A percentile compares a stretch with the other conserved stretches of the same genome.
Evolutionary conservation across 2,888 invertebrate genomes (phyloP).

Genomic region (Lissocephala sabroskyi): DNA sequence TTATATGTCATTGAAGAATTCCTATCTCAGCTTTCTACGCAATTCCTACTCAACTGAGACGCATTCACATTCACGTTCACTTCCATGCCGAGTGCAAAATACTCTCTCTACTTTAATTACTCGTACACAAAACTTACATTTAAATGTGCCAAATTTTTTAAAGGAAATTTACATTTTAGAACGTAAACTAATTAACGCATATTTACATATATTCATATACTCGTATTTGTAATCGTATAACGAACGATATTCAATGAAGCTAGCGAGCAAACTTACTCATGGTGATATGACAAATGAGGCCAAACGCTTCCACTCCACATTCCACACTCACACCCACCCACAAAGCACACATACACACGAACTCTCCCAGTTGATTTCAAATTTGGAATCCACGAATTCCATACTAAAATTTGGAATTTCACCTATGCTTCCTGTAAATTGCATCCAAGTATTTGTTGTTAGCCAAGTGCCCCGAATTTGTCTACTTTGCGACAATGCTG

Average conservation of each 20-base stretch:
- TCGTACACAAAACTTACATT: slow-evolving; percentile 47
- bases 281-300: slow-evolving; percentile 60
- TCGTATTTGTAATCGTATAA: slow-evolving; percentile 16
- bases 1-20: slow-evolving; percentile 47
- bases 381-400: too few species aligned
- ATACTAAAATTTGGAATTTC: not conserved
- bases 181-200: slow-evolving; percentile 16
- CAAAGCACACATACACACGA: not conserved
- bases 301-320: slow-evolving; percentile 54
- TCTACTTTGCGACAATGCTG: slow-evolving; percentile 22
- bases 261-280: slow-evolving; percentile 51
- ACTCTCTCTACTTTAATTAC: slow-evolving; percentile 42
- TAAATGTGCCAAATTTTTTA: slow-evolving; percentile 59
- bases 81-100: slow-evolving; percentile 39
- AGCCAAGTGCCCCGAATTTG: slow-evolving; percentile 38
- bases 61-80: slow-evolving; percentile 32
- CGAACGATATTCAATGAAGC: too few species aligned
- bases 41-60: slow-evolving; percentile 48
- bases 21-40: slow-evolving; percentile 67
- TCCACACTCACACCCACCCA: slow-evolving; percentile 1
- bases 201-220: slow-evolving; percentile 17
- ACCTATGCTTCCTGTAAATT: slow-evolving; percentile 32
- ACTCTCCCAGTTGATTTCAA: not conserved
- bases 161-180: slow-evolving; percentile 18
- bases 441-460: slow-evolving; percentile 36